Evolutionary conservation across 2,888 invertebrate genomes (phyloP), one percentile per base, ranked within the genome.

Genomic region (Leistus spinibarbis): DNA sequence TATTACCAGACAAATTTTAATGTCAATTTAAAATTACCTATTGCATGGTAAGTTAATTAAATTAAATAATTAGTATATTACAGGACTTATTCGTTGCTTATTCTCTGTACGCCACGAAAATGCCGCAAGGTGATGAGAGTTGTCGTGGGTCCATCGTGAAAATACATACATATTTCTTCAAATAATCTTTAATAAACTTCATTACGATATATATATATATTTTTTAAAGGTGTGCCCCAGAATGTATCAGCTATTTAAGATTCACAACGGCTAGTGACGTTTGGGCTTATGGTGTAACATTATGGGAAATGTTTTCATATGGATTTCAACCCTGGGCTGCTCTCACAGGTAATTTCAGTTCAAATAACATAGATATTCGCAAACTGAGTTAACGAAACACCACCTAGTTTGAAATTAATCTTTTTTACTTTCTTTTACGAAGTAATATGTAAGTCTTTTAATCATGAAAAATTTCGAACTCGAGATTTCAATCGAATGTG

Each of bases 251-350:
- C 79, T 98, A 95, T 85, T 88, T 99, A 76, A 92, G 96, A 76
- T 99, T 99, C 85, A 99, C 99, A 0, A 95, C 97, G 5, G 93
- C 98, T 4, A 97, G 97, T 74, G 99, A 99, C 83, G 97, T 98
- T 0, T 99, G 99, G 99, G 97, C 99, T 0, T 99, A 93, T 84
- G 99, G 96, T 2, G 86, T 98, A 0, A 97, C 98, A n/a, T 87
- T 99, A 0, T 99, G 99, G 99, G 99, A 99, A 86, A 96, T 99
- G 96, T 99, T 99, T 85, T 96, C 97, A 0, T 99, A 98, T 83
- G 99, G 99, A 0, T 96, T 97, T 84, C 98, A 98, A 85, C 99
- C 99, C 0, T 99, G 99, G 99, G 95, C 95, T 0, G 97, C 96
- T 0, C 89, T 96, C 69, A 97, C 96, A 0, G 96, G 96, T 66